These are phyloP conservation scores for Myotis yumanensis DNA, from an alignment of 2,113 vertebrate species.

Conservation along the genomic window DNA sequence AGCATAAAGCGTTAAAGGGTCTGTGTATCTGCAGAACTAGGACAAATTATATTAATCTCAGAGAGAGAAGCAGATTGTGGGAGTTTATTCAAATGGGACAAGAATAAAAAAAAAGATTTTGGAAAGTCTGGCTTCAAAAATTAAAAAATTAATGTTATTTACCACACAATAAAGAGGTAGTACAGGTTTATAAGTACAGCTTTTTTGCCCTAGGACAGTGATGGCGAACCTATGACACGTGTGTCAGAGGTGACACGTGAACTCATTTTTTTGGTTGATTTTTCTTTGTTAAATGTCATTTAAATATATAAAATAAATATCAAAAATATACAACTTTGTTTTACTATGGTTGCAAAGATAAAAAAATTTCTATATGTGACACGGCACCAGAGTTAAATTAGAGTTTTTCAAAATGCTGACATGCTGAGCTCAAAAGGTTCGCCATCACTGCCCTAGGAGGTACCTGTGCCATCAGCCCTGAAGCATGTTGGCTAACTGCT, in stretches of 20 bases:
- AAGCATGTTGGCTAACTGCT: neutral
- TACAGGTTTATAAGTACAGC: neutral
- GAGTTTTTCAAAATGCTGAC: too few relatives aligned
- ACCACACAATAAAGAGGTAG: neutral
- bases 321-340: too few relatives aligned
- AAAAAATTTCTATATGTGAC: too few relatives aligned
- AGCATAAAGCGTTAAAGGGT: neutral
- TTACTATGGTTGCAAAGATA: too few relatives aligned
- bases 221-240: too few relatives aligned
- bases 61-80: neutral
- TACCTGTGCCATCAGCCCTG: neutral
- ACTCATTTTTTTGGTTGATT: too few relatives aligned
- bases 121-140: neutral
- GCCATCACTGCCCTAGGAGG: too few relatives aligned
- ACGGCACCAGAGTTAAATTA: too few relatives aligned
- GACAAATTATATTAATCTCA: neutral
- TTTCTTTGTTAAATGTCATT: too few relatives aligned
- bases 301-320: too few relatives aligned
- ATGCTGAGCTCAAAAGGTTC: too few relatives aligned
- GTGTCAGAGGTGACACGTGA: too few relatives aligned
- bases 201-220: neutral
- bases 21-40: neutral
- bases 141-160: neutral
- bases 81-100: neutral
- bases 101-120: neutral